Percentiles rank a stretch among this genome's conserved stretches.
These are phyloP conservation scores for Choloepus hoffmanni DNA, from an alignment of 2,113 vertebrate genomes.

Conservation along the genomic window DNA sequence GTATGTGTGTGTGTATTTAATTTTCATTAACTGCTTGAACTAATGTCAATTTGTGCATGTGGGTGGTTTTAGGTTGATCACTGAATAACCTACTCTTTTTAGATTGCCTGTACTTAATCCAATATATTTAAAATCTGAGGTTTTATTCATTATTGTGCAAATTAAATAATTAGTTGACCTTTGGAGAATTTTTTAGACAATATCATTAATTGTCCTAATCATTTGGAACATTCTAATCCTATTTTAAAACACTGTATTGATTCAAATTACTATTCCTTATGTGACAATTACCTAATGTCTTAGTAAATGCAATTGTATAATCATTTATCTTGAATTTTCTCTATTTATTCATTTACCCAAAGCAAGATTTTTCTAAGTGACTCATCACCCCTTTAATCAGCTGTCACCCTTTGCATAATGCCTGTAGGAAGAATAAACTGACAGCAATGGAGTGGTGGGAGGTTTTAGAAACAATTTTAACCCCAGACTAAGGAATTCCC, in stretches of 20 bases:
- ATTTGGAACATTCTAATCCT: slow-evolving; percentile 72
- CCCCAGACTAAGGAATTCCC: not conserved
- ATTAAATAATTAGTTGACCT: slow-evolving; percentile 85
- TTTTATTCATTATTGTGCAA: slow-evolving; percentile 75
- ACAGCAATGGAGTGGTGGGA: not conserved
- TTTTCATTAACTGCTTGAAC: slow-evolving; percentile 68
- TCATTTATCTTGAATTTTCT: slow-evolving; percentile 64
- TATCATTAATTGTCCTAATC: slow-evolving; percentile 81
- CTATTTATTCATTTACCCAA: slow-evolving; percentile 4
- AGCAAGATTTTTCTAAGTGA: slow-evolving; percentile 33
- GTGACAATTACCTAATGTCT: slow-evolving; percentile 33
- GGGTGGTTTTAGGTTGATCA: slow-evolving; percentile 44
- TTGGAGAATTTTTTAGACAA: slow-evolving; percentile 76
- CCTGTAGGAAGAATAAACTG: slow-evolving; percentile 20
- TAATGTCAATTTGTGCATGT: slow-evolving; percentile 51
- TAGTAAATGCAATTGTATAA: slow-evolving; percentile 14
- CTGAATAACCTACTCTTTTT: slow-evolving; percentile 67
- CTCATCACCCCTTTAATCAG: slow-evolving; percentile 59
- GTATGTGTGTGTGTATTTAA: no score
- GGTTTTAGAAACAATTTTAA: not conserved
- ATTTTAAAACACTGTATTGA: slow-evolving; percentile 72
- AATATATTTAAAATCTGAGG: slow-evolving; percentile 65
- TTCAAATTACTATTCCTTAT: slow-evolving; percentile 76
- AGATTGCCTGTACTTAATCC: slow-evolving; percentile 38
- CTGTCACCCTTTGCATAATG: slow-evolving; percentile 14